Base-by-base conservation (phyloP, 2,888 invertebrate genomes). In the Hyalella azteca region DNA sequence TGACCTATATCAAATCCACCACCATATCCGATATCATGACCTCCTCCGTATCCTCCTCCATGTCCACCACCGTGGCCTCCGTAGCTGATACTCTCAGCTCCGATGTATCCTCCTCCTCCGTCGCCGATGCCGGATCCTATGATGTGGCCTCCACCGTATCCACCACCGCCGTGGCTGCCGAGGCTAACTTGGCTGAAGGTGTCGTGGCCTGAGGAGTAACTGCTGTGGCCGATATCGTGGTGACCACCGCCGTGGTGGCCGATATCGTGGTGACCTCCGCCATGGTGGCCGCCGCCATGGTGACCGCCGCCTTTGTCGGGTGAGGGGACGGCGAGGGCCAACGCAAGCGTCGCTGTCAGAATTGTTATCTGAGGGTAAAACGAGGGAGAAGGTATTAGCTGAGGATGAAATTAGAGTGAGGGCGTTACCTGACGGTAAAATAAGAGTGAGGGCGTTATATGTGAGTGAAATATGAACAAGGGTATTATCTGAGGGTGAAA, bases 41-140 rank as follows among this genome's bases (percentile, higher is more conserved):
- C 75, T 11, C 75, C 75, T 9, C 5, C 75, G 45, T 75, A 75
- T 41, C 75, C 75, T 22, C 75, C 75, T 29, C 75, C 75, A 19
- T 32, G 41, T 40, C 45, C 41, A 3, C 75, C 75, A 11, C 7
- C n/a, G 19, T 36, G 66, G 26, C 2, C 54, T n/a, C 22, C 54
- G 22, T 49, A 49, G 22, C 54, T n/a, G n/a, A 15, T 15, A 45
- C 45, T 45, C 45, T 45, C 9, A 15, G 45, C 9, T 45, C 45
- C 45, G 45, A 45, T 15, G 15, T 45, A 45, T 15, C 45, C 45
- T 11, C 11, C 45, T 45, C 45, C 45, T 15, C 45, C 45, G 45
- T 45, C 45, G 9, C 45, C 45, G 15, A 45, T 45, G 9, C 45
- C 45, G 45, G 15, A 9, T 11, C n/a, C n/a, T n/a, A n/a, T n/a